These are phyloP conservation scores for Uropsilus gracilis DNA, from an alignment of 2,113 vertebrate genomes.

Conservation along the genomic window DNA sequence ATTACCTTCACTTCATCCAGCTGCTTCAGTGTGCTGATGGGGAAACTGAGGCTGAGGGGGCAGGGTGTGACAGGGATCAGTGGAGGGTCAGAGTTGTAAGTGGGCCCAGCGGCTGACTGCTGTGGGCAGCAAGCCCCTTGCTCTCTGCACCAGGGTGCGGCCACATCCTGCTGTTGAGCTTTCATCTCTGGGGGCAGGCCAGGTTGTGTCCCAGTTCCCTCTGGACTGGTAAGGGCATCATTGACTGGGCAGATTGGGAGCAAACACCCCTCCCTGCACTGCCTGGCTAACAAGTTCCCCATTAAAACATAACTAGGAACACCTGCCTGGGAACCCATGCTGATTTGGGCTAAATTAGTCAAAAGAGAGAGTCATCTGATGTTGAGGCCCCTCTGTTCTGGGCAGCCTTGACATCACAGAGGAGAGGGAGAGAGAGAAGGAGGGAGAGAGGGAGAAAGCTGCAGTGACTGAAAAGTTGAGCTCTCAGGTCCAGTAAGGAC, in stretches of 20 bases:
- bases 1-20: not conserved
- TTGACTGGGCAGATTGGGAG: not conserved
- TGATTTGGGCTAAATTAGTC: slow-evolving; percentile 81
- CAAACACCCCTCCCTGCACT: not conserved
- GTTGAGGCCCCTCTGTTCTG: slow-evolving; percentile 69
- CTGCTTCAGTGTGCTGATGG: not conserved
- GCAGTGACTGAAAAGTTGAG: slow-evolving; percentile 73
- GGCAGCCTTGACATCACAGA: slow-evolving; percentile 45
- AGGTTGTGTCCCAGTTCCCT: not conserved
- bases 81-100: not conserved
- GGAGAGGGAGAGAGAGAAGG: slow-evolving; percentile 66
- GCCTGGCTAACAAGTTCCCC: slow-evolving; percentile 13
- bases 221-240: not conserved
- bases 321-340: slow-evolving; percentile 66
- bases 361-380: slow-evolving; percentile 70
- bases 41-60: not conserved
- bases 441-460: slow-evolving; percentile 51
- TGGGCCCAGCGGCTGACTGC: too few species aligned
- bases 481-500: slow-evolving; percentile 36
- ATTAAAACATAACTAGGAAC: not conserved
- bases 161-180: not conserved
- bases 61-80: not conserved
- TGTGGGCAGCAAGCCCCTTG: not conserved
- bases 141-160: too few species aligned
- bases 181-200: not conserved